These are phyloP conservation scores for Cyphomyrus discorhynchus DNA, from an alignment of 2,113 vertebrate species.

Conservation along the genomic window DNA sequence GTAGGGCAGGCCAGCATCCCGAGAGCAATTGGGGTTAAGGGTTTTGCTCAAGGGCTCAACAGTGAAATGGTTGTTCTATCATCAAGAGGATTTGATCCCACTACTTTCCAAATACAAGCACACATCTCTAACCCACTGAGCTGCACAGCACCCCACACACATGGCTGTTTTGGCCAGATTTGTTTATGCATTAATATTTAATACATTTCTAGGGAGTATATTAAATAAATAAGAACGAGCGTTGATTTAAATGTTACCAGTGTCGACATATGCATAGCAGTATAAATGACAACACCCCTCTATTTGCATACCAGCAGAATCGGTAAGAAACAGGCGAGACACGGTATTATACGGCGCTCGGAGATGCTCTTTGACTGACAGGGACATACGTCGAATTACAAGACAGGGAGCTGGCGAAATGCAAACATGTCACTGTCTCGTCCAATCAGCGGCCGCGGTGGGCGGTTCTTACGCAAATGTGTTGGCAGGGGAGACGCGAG, in stretches of 20 bases:
- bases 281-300: background rate
- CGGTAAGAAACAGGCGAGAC: conserved; percentile 1
- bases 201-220: background rate
- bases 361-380: conserved; percentile 39
- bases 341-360: background rate
- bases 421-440: background rate
- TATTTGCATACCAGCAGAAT: conserved; percentile 10
- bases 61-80: background rate
- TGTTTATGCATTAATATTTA: background rate
- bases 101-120: background rate
- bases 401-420: background rate
- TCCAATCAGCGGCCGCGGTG: conserved; percentile 36
- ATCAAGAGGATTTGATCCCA: background rate
- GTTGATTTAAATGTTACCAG: background rate
- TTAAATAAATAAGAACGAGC: background rate
- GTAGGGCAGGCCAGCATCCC: background rate
- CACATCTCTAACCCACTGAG: background rate
- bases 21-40: background rate
- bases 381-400: conserved; percentile 31
- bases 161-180: background rate
- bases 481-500: conserved; percentile 58
- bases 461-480: conserved; percentile 51
- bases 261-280: background rate
- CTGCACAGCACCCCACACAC: background rate
- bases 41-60: background rate